Evolutionary conservation across 23 tunicate species (phyloP), one percentile per base, ranked within the genome.

Genomic region (Trididemnum clinides): DNA sequence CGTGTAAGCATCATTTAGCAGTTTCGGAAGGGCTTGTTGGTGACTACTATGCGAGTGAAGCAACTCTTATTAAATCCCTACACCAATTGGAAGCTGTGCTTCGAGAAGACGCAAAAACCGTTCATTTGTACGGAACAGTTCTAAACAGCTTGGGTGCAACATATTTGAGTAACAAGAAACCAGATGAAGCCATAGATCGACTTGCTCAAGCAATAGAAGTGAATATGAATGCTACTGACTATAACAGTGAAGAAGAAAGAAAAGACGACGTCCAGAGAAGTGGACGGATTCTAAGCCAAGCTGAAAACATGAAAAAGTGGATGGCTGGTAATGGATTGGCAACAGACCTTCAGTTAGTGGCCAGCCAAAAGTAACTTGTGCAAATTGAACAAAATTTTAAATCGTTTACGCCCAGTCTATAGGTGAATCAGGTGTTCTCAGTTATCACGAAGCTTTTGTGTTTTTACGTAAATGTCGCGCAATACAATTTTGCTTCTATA

Each of bases 241-340:
- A 73, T 73, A 28, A 73, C 57, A 73, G 27, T 2, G 57, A 73
- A 36, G 57, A 20, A 29, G 80, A 73, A 73, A 73, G 22, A 37
- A 28, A 37, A 36, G 29, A 29, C 2, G 80, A 73, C 80, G 57
- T 73, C 5, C 7, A 7, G 30, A 23, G 28, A 7, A 73, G 57
- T 20, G 33, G 22, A 10, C 18, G 54, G 7, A 57, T 57, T 7
- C 57, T 73, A 5, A 3, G n/a, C 10, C 12, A 30, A 30, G 75
- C 36, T 2, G 75, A 69, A 6, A 37, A 69, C 37, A 69, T 69
- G 39, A n/a, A n/a, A n/a, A n/a, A n/a, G n/a, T n/a, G n/a, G n/a
- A n/a, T n/a, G n/a, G n/a, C n/a, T n/a, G n/a, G n/a, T n/a, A n/a
- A n/a, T n/a, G n/a, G n/a, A n/a, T n/a, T n/a, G n/a, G n/a, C n/a